phyloP scores from a whole-genome alignment of 2,113 vertebrate genomes.

The Galemys pyrenaicus region DNA sequence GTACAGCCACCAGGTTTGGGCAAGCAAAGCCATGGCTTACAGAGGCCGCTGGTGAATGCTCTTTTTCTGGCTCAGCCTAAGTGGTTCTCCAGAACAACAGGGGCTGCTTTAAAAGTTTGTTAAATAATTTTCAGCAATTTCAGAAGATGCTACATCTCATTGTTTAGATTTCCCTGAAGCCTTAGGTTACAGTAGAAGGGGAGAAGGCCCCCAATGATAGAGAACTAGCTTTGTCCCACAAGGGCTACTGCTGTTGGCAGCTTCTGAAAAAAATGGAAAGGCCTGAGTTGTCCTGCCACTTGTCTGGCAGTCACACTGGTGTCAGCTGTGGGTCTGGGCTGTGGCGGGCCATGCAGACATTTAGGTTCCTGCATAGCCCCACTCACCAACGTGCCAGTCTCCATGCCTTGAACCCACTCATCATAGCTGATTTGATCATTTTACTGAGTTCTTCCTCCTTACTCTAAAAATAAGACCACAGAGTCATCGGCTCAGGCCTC shows the following conservation, averaged over 20 bases:
- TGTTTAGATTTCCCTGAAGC: conserved; percentile 10
- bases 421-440: neutral
- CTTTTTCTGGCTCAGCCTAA: neutral
- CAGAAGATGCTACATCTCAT: conserved; percentile 53
- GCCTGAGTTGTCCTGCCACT: neutral
- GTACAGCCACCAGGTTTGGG: neutral
- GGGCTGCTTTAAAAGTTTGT: conserved; percentile 36
- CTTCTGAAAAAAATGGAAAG: neutral
- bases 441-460: neutral
- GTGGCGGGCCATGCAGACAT: neutral
- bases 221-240: neutral
- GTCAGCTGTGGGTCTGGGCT: neutral
- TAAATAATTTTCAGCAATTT: conserved; percentile 69
- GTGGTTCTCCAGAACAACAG: conserved; percentile 50
- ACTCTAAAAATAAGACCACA: neutral
- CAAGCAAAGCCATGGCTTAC: neutral
- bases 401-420: neutral
- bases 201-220: neutral
- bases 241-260: neutral
- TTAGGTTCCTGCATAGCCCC: rapidly evolving
- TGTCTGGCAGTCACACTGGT: rapidly evolving
- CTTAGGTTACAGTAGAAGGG: conserved; percentile 37
- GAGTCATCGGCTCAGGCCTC: neutral
- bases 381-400: neutral
- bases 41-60: neutral